A percentile compares a stretch with the other conserved stretches of the same genome.
Conservation (phyloP, 2,888 invertebrate species). For the Autographa gamma region DNA sequence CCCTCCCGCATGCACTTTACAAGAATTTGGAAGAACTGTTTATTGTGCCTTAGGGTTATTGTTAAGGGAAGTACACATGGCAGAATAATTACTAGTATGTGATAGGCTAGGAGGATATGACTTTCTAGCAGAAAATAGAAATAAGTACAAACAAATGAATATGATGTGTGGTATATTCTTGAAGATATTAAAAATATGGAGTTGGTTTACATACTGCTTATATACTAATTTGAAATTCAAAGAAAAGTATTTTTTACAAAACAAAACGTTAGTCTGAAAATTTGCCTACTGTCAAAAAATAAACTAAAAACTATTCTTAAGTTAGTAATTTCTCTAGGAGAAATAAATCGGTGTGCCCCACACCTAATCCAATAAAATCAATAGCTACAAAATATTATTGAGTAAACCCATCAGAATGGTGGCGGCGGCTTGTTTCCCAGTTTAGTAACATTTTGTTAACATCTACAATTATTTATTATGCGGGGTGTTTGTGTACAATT, state of each 20-base stretch:
- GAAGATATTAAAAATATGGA: too few relatives aligned
- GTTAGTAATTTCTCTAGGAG: neutral
- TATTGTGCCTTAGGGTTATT: slow-evolving; percentile 54
- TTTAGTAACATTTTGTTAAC: slow-evolving; percentile 70
- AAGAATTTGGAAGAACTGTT: slow-evolving; percentile 70
- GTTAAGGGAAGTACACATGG: slow-evolving; percentile 45
- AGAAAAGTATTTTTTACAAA: too few relatives aligned
- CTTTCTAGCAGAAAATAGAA: too few relatives aligned
- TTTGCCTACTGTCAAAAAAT: too few relatives aligned
- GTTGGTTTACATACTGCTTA: too few relatives aligned
- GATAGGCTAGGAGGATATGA: neutral
- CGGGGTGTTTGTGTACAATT: slow-evolving; percentile 82
- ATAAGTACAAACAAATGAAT: too few relatives aligned
- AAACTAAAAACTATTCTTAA: neutral
- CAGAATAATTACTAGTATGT: neutral
- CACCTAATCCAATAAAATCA: slow-evolving; percentile 70
- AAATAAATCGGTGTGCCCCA: slow-evolving; percentile 43
- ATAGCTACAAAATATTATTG: slow-evolving; percentile 61
- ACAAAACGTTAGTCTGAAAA: too few relatives aligned
- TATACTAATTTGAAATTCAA: too few relatives aligned
- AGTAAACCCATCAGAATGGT: slow-evolving; percentile 73
- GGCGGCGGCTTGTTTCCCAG: slow-evolving; percentile 73
- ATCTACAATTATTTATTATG: slow-evolving; percentile 74
- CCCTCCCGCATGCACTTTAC: slow-evolving; percentile 69
- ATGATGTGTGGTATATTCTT: too few relatives aligned